Evolutionary conservation across 2,797 vertebrate species (phyloP).

Genomic region (Danionella dracula): DNA sequence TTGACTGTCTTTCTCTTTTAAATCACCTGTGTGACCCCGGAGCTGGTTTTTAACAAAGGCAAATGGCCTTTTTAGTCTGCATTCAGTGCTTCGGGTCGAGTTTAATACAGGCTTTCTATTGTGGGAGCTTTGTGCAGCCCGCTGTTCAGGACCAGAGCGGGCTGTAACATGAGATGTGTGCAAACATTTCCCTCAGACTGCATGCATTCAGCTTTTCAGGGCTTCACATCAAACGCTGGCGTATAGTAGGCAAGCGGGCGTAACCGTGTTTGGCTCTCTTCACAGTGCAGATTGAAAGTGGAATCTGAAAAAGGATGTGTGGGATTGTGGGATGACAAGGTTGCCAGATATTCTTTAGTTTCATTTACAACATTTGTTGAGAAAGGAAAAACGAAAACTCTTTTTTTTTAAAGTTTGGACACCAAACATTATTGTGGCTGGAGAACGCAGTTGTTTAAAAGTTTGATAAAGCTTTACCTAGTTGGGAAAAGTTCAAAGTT

Average conservation of each 20-base stretch:
- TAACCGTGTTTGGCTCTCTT: not conserved
- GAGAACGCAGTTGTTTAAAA: too few relatives aligned
- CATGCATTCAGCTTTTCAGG: constrained; percentile 11
- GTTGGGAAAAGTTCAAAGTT: too few relatives aligned
- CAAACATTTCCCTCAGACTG: constrained; percentile 31
- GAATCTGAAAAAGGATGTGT: not conserved
- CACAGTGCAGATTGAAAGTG: not conserved
- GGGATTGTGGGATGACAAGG: not conserved
- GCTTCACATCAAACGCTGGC: constrained; percentile 27
- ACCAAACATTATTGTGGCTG: too few relatives aligned
- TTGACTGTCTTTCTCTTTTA: constrained; percentile 1
- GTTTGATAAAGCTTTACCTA: too few relatives aligned
- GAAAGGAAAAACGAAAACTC: not conserved
- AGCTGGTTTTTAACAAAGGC: constrained; percentile 34
- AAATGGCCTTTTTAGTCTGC: not conserved
- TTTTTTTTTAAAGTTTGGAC: too few relatives aligned
- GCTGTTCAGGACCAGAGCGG: constrained; percentile 8
- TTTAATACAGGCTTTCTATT: constrained; percentile 21
- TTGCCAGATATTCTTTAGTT: not conserved
- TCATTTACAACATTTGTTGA: not conserved
- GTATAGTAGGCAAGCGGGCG: not conserved
- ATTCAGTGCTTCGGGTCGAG: not conserved
- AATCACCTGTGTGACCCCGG: constrained; percentile 13
- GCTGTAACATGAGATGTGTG: constrained; percentile 36
- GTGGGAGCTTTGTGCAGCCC: constrained; percentile 20